Evolutionary conservation across 2,797 vertebrate genomes (phyloP), one percentile per base, ranked within the genome.

Genomic region (Aulostomus chinensis): DNA sequence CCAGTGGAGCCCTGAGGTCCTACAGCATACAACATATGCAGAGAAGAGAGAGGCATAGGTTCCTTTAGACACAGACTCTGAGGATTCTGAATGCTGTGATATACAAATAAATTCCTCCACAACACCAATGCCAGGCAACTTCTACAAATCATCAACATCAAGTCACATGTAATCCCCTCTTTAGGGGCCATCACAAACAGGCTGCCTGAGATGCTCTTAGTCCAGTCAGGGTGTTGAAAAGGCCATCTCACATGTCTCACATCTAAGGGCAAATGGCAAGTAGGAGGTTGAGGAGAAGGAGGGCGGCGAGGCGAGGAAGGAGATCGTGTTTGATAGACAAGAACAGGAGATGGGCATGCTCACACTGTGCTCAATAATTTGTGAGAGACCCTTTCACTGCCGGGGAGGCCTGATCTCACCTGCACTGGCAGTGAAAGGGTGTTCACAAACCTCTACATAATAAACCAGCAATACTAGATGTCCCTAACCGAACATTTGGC

Each of bases 301-400:
- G n/a, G 18, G 12, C 22, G 34, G 25, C 22, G 11, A 15, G 2
- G 22, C 26, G 9, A 35, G 30, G 64, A 42, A 33, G 47, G 15
- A 49, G 46, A 38, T n/a, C 18, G 80, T 72, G 68, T 79, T 78
- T 70, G 51, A 80, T 60, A 80, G 74, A 76, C 68, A 74, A 73
- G 32, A 75, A 71, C 55, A 84, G 68, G 68, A 84, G 65, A 83
- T 48, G 67, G 74, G 76, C 91, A 92, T 92, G 91, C 92, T 91
- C 91, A 92, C 90, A 91, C 90, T 70, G 88, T 92, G 91, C 86
- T 87, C 63, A 32, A 69, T 73, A 65, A 67, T 78, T 69, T 71
- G 78, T 88, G 87, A 86, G 33, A 68, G 80, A 89, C 70, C 64
- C 63, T 91, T 90, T 92, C 85, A 86, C 74, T 91, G 83, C 73